Base-by-base conservation (phyloP, 2,888 invertebrate genomes). In the Amphipoea lucens region DNA sequence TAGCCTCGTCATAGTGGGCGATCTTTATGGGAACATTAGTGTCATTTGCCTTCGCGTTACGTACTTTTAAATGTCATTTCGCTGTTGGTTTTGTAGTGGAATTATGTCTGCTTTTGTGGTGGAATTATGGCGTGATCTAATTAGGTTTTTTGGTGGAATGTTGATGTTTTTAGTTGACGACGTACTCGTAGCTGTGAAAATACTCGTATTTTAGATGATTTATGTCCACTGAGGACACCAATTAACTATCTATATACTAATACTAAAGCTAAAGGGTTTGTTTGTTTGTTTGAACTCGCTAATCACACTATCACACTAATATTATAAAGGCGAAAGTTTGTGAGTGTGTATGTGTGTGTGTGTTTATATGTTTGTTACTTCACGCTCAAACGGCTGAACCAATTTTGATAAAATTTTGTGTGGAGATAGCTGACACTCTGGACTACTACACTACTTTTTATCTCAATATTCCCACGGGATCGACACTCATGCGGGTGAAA, bases 1-100 rank as follows among this genome's bases (percentile, higher is more conserved):
- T 88, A 88, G 85, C 83, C 90, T 89, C 91, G 90, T 92, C 87
- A 89, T 75, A 76, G 79, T 82, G 83, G 79, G 69, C 84, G 76
- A 81, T 87, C 88, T 92, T 92, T 92, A 91, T 88, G 81, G 77
- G 74, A 76, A 71, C 88, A 89, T 92, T 90, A 89, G 78, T 85
- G 74, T 83, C 88, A 78, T 78, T 86, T 85, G 79, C 83, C 79
- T 83, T 76, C 67, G 68, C 79, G 77, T 90, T 87, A 83, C 54
- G 81, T 81, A 76, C 79, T 86, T 87, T 90, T 81, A 84, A 89
- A 87, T 88, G 83, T 79, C 75, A 82, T 83, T 74, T 29, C 45
- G 42, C 12, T 77, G 67, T 68, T 76, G 69, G 45, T 68, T 76
- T 76, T 62, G 62, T 76, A 76, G 63, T 77, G 70, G 66, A 54